Conservation (phyloP, 2,113 vertebrate species). For the Lophura nycthemera region DNA sequence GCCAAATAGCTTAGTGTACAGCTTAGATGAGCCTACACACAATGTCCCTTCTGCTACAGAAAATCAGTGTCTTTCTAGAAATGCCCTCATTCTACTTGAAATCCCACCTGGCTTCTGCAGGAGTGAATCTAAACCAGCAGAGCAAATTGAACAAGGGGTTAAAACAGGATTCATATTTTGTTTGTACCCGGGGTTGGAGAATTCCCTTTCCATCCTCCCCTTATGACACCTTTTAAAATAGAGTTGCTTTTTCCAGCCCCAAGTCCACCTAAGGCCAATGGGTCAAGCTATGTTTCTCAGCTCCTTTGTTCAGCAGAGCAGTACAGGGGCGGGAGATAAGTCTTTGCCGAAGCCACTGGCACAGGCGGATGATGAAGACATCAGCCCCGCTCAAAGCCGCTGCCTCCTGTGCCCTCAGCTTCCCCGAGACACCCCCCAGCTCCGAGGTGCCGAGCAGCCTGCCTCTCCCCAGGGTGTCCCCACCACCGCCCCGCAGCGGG, state of each 20-base stretch:
- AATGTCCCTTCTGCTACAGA: not conserved
- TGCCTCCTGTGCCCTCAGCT: not conserved
- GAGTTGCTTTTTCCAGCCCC: not conserved
- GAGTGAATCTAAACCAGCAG: not conserved
- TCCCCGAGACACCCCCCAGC: not conserved
- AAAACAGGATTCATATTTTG: not conserved
- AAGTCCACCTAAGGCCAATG: not conserved
- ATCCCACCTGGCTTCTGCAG: not conserved
- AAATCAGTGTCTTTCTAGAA: not conserved
- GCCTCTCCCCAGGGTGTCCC: constrained; percentile 22
- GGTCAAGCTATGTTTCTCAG: not conserved
- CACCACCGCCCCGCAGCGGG: not conserved
- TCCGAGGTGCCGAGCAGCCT: not conserved
- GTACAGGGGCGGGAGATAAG: not conserved
- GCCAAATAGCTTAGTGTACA: not conserved
- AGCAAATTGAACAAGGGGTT: not conserved
- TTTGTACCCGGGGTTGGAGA: not conserved
- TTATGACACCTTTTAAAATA: not conserved
- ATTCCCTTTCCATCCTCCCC: not conserved
- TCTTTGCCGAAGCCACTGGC: not conserved
- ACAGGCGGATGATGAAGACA: constrained; percentile 28
- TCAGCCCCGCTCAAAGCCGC: not conserved
- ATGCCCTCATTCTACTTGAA: not conserved
- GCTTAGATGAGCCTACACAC: not conserved
- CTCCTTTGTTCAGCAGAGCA: constrained; percentile 20